phyloP scores from a whole-genome alignment of 2,797 vertebrate genomes.

The Pangasius larnaudii region DNA sequence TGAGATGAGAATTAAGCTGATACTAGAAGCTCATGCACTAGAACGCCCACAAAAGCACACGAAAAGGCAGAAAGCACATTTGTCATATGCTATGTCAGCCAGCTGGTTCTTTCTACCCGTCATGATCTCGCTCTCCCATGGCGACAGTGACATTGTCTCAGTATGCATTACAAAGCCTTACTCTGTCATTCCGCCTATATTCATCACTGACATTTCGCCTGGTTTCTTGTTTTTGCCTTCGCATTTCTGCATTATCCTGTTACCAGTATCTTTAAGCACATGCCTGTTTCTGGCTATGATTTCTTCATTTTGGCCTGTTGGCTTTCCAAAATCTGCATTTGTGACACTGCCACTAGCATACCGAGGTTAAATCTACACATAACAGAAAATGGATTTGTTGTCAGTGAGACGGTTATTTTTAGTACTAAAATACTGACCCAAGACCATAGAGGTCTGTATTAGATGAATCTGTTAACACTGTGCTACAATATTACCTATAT shows the following conservation, averaged over 20 bases:
- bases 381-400: neutral
- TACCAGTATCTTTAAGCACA: neutral
- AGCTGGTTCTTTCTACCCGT: conserved; percentile 22
- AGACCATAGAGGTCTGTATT: neutral
- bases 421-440: neutral
- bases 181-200: conserved; percentile 25
- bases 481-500: neutral
- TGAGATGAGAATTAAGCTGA: conserved; percentile 3
- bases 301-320: neutral
- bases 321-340: neutral
- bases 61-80: conserved; percentile 28
- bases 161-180: conserved; percentile 21
- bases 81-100: conserved; percentile 26
- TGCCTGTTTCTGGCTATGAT: neutral
- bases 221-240: conserved; percentile 7
- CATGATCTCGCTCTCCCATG: conserved; percentile 10
- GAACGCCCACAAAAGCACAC: conserved; percentile 14
- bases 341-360: neutral
- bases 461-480: neutral
- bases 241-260: neutral
- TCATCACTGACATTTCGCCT: conserved; percentile 9
- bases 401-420: neutral
- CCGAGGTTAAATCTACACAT: neutral
- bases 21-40: neutral
- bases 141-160: conserved; percentile 24